phyloP scores from a whole-genome alignment of 2,888 invertebrate genomes.

The Melieria omissa region DNA sequence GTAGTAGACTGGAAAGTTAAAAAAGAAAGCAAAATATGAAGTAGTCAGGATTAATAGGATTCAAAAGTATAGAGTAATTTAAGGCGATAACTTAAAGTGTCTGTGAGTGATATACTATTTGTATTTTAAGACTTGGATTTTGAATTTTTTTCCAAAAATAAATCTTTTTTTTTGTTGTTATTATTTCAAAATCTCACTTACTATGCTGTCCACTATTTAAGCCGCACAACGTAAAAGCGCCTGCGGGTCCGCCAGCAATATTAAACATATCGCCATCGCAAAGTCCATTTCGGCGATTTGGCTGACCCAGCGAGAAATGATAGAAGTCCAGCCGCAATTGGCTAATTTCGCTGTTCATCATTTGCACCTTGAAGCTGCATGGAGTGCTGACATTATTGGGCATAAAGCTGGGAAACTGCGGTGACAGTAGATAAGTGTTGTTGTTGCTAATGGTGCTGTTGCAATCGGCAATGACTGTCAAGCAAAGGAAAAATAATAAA shows the following conservation, averaged over 20 bases:
- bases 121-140: too few species aligned
- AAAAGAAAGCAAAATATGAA: background rate
- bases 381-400: conserved; percentile 72
- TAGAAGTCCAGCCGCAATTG: conserved; percentile 86
- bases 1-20: conserved; percentile 60
- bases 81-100: too few species aligned
- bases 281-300: conserved; percentile 80
- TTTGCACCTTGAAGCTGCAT: conserved; percentile 79
- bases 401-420: conserved; percentile 83
- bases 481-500: background rate
- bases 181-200: conserved; percentile 65
- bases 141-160: background rate
- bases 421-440: conserved; percentile 84
- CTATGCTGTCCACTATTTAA: conserved; percentile 87
- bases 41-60: too few species aligned
- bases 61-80: too few species aligned
- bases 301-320: conserved; percentile 86
- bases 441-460: conserved; percentile 79
- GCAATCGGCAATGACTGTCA: conserved; percentile 79
- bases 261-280: conserved; percentile 81
- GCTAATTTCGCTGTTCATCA: conserved; percentile 81
- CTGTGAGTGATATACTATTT: too few species aligned
- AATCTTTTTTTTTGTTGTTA: background rate
- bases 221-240: conserved; percentile 77
- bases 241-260: conserved; percentile 70